phyloP scores from a whole-genome alignment of 2,113 vertebrate genomes.

The Athene noctua region DNA sequence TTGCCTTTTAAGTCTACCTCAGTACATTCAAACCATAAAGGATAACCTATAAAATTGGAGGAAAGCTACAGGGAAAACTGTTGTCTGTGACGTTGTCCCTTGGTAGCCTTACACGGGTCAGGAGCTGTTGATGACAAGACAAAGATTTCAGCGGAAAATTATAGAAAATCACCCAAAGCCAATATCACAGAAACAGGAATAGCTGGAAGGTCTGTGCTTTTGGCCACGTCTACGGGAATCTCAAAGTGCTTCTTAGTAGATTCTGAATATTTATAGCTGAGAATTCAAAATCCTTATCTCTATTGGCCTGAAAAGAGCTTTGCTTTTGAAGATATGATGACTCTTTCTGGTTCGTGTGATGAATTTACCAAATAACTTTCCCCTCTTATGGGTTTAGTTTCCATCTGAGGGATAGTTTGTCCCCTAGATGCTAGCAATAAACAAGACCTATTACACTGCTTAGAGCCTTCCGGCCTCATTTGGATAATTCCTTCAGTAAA shows the following conservation, averaged over 20 bases:
- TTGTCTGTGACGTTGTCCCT: neutral
- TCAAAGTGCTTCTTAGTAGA: neutral
- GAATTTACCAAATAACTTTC: neutral
- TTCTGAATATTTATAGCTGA: neutral
- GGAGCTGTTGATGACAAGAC: neutral
- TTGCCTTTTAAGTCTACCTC: neutral
- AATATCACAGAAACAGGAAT: neutral
- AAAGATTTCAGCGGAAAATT: neutral
- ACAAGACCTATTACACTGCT: neutral
- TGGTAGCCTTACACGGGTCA: neutral
- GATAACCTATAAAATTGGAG: neutral
- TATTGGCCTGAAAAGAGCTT: neutral
- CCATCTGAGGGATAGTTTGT: neutral
- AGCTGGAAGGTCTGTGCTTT: neutral
- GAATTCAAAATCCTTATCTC: neutral
- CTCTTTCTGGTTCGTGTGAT: neutral
- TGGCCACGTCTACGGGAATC: neutral
- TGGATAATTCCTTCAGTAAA: neutral
- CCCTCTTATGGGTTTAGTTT: neutral
- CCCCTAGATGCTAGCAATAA: neutral
- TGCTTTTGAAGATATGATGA: neutral
- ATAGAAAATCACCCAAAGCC: neutral
- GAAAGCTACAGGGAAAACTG: neutral
- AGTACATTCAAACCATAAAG: neutral
- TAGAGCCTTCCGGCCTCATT: neutral